Base-by-base conservation (phyloP, 2,797 vertebrate species). In the Psittacula echo region DNA sequence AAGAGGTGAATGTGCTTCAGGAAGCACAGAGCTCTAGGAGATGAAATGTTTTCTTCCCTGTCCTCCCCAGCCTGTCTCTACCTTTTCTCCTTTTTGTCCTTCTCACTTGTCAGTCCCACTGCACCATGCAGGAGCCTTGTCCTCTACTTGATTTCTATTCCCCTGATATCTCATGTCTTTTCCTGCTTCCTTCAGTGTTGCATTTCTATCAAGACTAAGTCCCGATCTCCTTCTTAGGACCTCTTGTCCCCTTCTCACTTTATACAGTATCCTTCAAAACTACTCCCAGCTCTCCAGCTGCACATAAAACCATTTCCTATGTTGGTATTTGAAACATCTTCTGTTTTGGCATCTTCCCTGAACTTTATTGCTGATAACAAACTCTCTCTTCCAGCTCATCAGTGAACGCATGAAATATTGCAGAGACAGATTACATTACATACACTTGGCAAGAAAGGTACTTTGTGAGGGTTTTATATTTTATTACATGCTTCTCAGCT, bases 351-450 rank as follows among this genome's bases (percentile, higher is more conserved):
- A 41, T 91, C 72, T 68, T 91, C 64, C 62, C 56, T 87, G 89
- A 90, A 70, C 34, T 82, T 92, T 89, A 90, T 62, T 79, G 71
- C 67, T 76, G 71, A 48, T 92, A 94, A 73, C 83, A 91, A 89
- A 80, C 56, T 92, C 18, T 71, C 51, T 78, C 72, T 91, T 89
- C 61, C 64, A 65, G 54, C 51, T 91, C 85, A 77, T 87, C 87
- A 79, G 56, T 77, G 93, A 65, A 61, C 23, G 20, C 58, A 48
- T 54, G 64, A 94, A 87, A 89, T 92, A 79, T 87, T 89, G 84
- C 48, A 85, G 24, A 76, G 56, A 62, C 71, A 89, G 74, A 91
- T 92, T 83, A 72, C 23, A 45, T 87, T 70, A 30, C 30, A 29
- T 51, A 37, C 1, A 1, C 44, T 87, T 37, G 3, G 48, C 75